Evolutionary conservation across 2,888 invertebrate species (phyloP).

Genomic region (Monoplex corrugatus): DNA sequence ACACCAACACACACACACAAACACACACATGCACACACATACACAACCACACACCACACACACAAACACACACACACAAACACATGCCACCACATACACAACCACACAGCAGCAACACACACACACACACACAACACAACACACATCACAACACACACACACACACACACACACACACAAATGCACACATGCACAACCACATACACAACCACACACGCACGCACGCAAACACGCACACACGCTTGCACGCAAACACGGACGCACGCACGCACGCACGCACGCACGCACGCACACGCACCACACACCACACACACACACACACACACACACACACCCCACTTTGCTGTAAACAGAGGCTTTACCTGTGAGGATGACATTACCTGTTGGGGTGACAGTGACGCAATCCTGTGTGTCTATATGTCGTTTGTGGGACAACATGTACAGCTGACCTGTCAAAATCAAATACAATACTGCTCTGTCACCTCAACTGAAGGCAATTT

Average conservation of each 20-base stretch:
- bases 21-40: too few species aligned
- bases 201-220: too few species aligned
- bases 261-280: background rate
- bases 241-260: background rate
- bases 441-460: constrained; percentile 71
- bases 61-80: background rate
- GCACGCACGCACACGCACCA: background rate
- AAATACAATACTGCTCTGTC: too few species aligned
- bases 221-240: background rate
- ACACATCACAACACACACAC: too few species aligned
- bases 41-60: background rate
- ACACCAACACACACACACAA: too few species aligned
- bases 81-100: background rate
- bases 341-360: too few species aligned
- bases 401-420: constrained; percentile 71
- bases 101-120: background rate
- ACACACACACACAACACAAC: too few species aligned
- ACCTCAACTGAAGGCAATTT: too few species aligned
- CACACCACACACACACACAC: background rate
- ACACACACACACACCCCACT: background rate
- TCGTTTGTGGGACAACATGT: constrained; percentile 70
- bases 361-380: too few species aligned
- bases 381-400: constrained; percentile 71
- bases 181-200: too few species aligned
- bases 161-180: too few species aligned